Base-by-base conservation (phyloP, 2,888 invertebrate genomes). In the Ferdinandea cuprea region DNA sequence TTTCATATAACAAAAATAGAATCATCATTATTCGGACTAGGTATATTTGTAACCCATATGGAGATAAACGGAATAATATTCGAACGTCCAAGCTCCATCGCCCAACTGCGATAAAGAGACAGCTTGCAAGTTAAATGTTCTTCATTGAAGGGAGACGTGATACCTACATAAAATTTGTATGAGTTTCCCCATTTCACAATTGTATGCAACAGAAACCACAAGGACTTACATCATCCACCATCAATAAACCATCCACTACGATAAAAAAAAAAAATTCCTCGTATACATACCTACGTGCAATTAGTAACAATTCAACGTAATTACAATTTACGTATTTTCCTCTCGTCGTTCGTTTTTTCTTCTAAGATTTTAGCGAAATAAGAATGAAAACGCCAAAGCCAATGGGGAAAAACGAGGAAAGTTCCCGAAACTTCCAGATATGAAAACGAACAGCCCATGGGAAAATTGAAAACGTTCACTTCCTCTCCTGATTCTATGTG, bases 301-400 rank as follows among this genome's bases (percentile, higher is more conserved):
- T 83, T 78, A 83, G 78, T 46, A 40, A 78, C 83, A 78, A 83
- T 83, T 13, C 72, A 61, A 66, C 77, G 81, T 83, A 83, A 83
- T 83, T 68, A 83, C 81, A 61, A 58, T 78, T 63, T 61, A 73
- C 58, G 50, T 50, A 58, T 42, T 69, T 30, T 48, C 21, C 50
- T 32, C 48, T 37, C n/a, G 54, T 32, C 58, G 2, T 6, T 50
- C 15, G 13, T 52, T 25, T n/a, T 5, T 32, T 8, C 28, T 46
- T 73, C 44, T 13, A 15, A 9, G 11, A 25, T 30, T 8, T 11
- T 17, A 13, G 40, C 35, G 19, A 54, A 56, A 28, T 35, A 50
- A 83, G 61, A 83, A 77, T 77, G 77, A 68, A 72, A 80, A 68
- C 68, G 54, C 61, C 17, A 28, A 48, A 19, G 17, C 30, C 48